Evolutionary conservation across 2,113 vertebrate species (phyloP).

Genomic region (Neomonachus schauinslandi): DNA sequence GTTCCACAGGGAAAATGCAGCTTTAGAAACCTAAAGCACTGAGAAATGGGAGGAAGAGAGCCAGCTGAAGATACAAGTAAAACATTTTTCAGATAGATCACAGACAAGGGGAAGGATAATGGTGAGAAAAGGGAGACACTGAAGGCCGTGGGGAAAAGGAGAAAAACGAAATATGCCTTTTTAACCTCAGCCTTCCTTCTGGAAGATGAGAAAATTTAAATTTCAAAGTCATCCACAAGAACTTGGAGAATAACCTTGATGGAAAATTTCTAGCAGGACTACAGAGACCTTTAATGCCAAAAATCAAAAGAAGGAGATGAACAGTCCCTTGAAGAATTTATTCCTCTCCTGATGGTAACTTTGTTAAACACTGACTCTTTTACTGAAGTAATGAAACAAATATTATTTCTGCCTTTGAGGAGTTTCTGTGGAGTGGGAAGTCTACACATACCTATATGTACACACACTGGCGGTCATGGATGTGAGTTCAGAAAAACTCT

Average conservation of each 20-base stretch:
- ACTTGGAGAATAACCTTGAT: slow-evolving; percentile 68
- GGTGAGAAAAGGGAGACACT: neutral
- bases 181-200: slow-evolving; percentile 57
- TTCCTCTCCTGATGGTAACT: slow-evolving; percentile 47
- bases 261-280: slow-evolving; percentile 49
- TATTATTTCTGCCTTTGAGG: slow-evolving; percentile 44
- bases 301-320: slow-evolving; percentile 68
- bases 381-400: slow-evolving; percentile 60
- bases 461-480: neutral
- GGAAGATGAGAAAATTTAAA: slow-evolving; percentile 70
- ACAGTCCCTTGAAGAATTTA: slow-evolving; percentile 52
- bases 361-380: slow-evolving; percentile 51
- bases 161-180: slow-evolving; percentile 47
- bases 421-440: neutral
- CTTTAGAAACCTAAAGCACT: neutral
- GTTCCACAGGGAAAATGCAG: slow-evolving; percentile 44
- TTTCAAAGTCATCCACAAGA: slow-evolving; percentile 74
- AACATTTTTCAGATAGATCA: slow-evolving; percentile 34
- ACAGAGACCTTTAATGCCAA: slow-evolving; percentile 43
- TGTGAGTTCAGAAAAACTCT: neutral
- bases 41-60: slow-evolving; percentile 21
- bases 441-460: neutral
- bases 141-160: neutral
- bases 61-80: neutral
- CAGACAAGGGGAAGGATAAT: neutral